phyloP scores from a whole-genome alignment of 2,797 vertebrate species.

The Notamacropus eugenii region DNA sequence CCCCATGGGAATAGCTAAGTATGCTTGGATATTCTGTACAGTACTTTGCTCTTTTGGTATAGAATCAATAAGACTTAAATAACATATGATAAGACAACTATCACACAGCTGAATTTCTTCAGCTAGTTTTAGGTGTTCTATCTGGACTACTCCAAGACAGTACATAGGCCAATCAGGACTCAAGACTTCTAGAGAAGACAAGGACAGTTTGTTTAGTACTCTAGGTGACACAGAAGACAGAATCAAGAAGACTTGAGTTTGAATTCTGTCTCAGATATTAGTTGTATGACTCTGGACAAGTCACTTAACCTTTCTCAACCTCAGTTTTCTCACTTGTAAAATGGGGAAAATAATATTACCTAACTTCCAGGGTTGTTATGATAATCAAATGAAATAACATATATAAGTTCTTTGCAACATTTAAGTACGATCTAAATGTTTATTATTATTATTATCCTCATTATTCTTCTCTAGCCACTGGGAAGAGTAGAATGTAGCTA shows the following conservation, averaged over 20 bases:
- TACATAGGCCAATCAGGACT: too few relatives aligned
- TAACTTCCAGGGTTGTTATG: neutral
- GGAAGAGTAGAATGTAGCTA: too few relatives aligned
- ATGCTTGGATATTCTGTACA: neutral
- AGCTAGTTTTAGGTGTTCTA: too few relatives aligned
- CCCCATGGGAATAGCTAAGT: neutral
- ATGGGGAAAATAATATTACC: neutral
- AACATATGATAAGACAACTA: neutral
- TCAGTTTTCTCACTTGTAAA: neutral
- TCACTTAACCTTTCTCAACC: neutral
- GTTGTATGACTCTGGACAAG: neutral
- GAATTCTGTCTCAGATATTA: neutral
- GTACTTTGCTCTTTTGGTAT: neutral
- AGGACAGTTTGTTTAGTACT: too few relatives aligned
- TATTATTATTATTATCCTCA: neutral
- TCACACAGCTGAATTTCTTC: too few relatives aligned
- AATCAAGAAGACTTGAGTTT: neutral
- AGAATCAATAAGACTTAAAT: neutral
- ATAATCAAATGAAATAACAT: neutral
- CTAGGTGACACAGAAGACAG: neutral
- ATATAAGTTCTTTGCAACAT: neutral
- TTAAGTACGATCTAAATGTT: neutral
- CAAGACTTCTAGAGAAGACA: too few relatives aligned
- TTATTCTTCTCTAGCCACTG: neutral
- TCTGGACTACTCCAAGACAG: too few relatives aligned